Percentiles rank a stretch among this genome's conserved stretches.
phyloP scores from a whole-genome alignment of 2,113 vertebrate species.

The Neodon shergylaensis region DNA sequence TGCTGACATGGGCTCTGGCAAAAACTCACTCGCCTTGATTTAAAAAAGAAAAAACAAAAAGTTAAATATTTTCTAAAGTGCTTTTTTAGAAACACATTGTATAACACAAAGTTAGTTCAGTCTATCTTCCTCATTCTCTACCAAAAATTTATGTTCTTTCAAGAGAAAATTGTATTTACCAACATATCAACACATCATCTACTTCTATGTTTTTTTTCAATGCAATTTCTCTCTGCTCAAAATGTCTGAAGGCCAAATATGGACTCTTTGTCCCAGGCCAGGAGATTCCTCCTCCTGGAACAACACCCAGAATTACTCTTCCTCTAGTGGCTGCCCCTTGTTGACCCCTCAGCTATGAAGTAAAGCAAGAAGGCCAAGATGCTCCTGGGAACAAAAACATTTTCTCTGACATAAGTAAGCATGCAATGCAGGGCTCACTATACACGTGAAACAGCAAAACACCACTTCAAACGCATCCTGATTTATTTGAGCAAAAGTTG shows the following conservation, averaged over 20 bases:
- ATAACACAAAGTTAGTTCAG: not conserved
- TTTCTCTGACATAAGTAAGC: not conserved
- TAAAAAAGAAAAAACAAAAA: slow-evolving; percentile 8
- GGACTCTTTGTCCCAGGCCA: not conserved
- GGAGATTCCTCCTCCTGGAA: not conserved
- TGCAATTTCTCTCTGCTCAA: not conserved
- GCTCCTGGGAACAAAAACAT: not conserved
- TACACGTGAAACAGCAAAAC: not conserved
- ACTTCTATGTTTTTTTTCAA: not conserved
- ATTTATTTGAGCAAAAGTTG: not conserved
- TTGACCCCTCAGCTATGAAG: not conserved
- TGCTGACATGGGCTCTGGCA: slow-evolving; percentile 89
- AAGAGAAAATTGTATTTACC: slow-evolving; percentile 5
- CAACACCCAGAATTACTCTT: not conserved
- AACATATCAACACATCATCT: not conserved
- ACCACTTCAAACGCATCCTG: not conserved
- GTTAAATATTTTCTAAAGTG: not conserved
- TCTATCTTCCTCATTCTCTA: not conserved
- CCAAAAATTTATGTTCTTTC: not conserved
- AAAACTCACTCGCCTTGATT: slow-evolving; percentile 88
- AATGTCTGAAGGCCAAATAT: not conserved
- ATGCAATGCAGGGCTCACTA: not conserved
- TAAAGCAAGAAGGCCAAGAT: not conserved
- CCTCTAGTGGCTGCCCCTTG: fast-evolving
- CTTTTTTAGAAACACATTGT: slow-evolving; percentile 2